These are phyloP conservation scores for Hyposoter dolosus DNA, from an alignment of 2,888 invertebrate species.

Conservation along the genomic window DNA sequence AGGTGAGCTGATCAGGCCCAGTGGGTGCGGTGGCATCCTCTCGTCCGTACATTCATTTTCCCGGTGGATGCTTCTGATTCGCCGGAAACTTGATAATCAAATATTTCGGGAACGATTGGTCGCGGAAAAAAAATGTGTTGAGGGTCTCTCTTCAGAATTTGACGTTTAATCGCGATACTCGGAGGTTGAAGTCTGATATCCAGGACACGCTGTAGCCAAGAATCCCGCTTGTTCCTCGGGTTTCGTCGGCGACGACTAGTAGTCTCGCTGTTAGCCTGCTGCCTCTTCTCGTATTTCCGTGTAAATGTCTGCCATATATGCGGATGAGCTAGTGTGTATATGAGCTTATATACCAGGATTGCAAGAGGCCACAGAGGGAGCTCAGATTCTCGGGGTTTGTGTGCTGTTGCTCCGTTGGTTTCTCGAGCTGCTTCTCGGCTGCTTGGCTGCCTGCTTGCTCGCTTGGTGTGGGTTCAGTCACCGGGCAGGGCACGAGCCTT, in stretches of 20 bases:
- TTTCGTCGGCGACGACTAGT: conserved; percentile 54
- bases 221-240: conserved; percentile 71
- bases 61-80: not conserved
- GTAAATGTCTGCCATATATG: conserved; percentile 24
- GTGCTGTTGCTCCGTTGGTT: conserved; percentile 35
- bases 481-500: conserved; percentile 77
- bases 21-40: not conserved
- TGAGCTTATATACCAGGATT: conserved; percentile 26
- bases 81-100: not conserved
- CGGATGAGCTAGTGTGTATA: not conserved
- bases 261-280: conserved; percentile 42
- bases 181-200: conserved; percentile 2
- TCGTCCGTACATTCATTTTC: not conserved
- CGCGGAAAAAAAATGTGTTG: not conserved
- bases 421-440: conserved; percentile 39
- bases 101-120: not conserved
- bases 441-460: conserved; percentile 23
- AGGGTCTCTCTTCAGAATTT: not conserved
- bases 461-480: conserved; percentile 80
- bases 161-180: not conserved
- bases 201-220: conserved; percentile 61
- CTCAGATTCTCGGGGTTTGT: conserved; percentile 50
- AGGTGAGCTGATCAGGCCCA: not conserved
- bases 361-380: conserved; percentile 50
- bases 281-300: conserved; percentile 40